Conservation (phyloP, 2,797 vertebrate species). For the Schizopygopsis pylzovi region DNA sequence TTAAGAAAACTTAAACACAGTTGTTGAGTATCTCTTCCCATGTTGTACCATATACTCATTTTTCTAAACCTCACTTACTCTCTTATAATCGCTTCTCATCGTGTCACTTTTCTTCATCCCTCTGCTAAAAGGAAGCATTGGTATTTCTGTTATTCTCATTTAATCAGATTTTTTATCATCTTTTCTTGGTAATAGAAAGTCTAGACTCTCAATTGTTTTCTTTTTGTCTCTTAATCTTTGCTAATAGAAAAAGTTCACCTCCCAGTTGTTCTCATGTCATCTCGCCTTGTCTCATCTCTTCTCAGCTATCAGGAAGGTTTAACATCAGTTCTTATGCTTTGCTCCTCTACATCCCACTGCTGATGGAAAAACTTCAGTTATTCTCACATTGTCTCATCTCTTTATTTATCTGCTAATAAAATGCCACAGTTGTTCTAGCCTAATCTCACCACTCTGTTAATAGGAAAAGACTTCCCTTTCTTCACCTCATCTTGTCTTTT, state of each 20-base stretch:
- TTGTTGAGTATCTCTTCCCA: background rate
- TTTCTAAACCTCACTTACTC: background rate
- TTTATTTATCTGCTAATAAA: background rate
- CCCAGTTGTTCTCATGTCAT: background rate
- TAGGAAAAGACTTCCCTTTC: background rate
- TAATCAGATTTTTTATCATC: background rate
- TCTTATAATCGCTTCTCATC: background rate
- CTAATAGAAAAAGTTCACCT: background rate
- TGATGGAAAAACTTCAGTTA: background rate
- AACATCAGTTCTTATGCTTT: no score
- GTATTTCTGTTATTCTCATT: background rate
- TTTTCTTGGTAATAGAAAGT: background rate
- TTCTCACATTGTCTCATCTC: background rate
- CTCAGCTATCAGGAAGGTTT: no score
- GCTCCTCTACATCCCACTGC: no score
- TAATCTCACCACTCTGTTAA: background rate
- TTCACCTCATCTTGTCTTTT: background rate
- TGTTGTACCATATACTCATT: background rate
- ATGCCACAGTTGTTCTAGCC: background rate
- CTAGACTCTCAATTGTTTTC: background rate
- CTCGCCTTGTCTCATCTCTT: no score
- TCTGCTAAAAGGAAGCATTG: background rate
- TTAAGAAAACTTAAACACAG: background rate
- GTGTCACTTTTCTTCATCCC: no score
- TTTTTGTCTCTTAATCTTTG: background rate